Conservation (phyloP, 2,113 vertebrate genomes). For the Petroica traversi region DNA sequence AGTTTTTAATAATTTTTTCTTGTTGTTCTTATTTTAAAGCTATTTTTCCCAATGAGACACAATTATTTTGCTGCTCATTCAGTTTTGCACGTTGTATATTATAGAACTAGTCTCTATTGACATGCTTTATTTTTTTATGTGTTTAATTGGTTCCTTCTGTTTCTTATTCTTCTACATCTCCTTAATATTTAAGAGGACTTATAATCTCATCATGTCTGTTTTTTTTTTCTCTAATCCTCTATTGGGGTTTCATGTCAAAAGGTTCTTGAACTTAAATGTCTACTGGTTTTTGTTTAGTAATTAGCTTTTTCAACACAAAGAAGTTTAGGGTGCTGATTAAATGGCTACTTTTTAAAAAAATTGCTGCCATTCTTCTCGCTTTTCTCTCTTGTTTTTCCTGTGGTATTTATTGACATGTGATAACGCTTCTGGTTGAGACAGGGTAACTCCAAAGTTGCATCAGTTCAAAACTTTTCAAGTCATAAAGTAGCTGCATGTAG, state of each 20-base stretch:
- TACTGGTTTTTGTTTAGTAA: neutral
- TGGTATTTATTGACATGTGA: neutral
- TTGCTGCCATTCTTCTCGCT: neutral
- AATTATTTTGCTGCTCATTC: neutral
- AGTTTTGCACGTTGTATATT: neutral
- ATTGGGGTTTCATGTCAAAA: neutral
- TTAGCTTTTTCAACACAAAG: neutral
- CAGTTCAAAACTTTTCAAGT: neutral
- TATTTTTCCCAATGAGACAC: neutral
- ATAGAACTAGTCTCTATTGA: neutral
- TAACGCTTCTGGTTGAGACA: neutral
- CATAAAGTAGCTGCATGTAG: neutral
- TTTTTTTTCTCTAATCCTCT: neutral
- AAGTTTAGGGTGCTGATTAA: neutral
- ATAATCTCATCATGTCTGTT: neutral
- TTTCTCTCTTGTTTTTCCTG: neutral
- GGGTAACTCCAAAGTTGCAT: neutral
- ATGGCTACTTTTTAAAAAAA: neutral
- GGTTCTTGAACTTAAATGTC: neutral
- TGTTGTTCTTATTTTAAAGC: neutral
- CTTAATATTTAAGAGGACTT: neutral
- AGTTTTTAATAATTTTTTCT: neutral
- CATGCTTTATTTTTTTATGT: neutral
- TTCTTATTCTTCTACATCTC: neutral
- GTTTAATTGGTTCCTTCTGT: neutral